A percentile compares a stretch with the other conserved stretches of the same genome.
Conservation (phyloP, 2,888 invertebrate species). For the Epirrita christyi region DNA sequence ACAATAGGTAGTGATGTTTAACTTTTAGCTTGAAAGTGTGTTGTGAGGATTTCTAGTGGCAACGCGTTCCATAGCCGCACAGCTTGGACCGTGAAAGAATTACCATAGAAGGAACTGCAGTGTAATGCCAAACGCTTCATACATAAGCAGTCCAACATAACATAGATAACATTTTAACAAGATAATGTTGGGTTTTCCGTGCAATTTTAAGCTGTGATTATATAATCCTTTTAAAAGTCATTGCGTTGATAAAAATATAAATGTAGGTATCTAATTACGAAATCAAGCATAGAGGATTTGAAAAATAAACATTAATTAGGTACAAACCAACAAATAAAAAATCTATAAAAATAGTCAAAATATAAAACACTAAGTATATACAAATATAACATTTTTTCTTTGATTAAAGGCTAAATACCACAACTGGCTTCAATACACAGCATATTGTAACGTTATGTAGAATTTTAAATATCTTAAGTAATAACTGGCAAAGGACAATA, state of each 20-base stretch:
- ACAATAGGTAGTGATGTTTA: too few relatives aligned
- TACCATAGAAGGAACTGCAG: too few relatives aligned
- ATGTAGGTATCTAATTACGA: not conserved
- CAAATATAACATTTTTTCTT: slow-evolving; percentile 47
- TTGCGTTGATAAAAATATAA: not conserved
- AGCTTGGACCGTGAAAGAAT: too few relatives aligned
- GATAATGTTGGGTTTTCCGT: not conserved
- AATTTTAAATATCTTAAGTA: not conserved
- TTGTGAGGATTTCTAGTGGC: too few relatives aligned
- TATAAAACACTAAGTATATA: slow-evolving; percentile 51
- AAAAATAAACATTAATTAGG: not conserved
- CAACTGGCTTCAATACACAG: slow-evolving; percentile 46
- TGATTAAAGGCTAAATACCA: slow-evolving; percentile 70
- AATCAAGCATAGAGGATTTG: not conserved
- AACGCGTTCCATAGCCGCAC: too few relatives aligned
- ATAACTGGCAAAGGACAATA: too few relatives aligned
- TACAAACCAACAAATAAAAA: not conserved
- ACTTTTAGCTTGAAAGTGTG: too few relatives aligned
- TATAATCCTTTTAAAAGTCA: not conserved
- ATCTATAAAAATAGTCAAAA: slow-evolving; percentile 43
- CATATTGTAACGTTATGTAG: slow-evolving; percentile 11
- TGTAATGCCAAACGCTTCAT: not conserved
- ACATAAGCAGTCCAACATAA: not conserved
- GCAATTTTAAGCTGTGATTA: not conserved
- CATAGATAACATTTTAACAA: not conserved